These are phyloP conservation scores for Pipra filicauda DNA, from an alignment of 2,113 vertebrate genomes.

Conservation along the genomic window DNA sequence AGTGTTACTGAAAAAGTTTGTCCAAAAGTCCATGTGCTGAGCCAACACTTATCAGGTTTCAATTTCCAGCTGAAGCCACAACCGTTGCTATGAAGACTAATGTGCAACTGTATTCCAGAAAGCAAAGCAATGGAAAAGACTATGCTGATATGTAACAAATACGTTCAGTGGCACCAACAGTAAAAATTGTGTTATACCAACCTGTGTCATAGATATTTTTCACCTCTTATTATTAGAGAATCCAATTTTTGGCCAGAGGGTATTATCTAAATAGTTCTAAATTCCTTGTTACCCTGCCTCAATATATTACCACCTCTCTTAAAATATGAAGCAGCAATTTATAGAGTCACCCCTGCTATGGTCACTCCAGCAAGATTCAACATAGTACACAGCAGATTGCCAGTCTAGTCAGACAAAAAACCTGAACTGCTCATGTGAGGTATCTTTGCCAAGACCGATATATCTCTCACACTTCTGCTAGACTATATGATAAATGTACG, in stretches of 20 bases:
- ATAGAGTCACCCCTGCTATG: neutral
- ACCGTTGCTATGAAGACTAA: constrained; percentile 56
- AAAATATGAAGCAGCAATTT: neutral
- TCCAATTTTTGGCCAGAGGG: neutral
- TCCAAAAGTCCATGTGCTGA: neutral
- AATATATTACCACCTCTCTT: neutral
- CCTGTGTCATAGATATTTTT: neutral
- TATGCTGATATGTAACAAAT: neutral
- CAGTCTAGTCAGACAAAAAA: neutral
- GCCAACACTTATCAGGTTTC: constrained; percentile 56
- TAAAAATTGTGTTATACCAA: neutral
- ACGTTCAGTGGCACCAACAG: neutral
- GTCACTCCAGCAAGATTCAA: neutral
- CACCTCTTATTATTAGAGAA: neutral
- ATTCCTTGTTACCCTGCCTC: neutral
- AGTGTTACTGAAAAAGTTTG: neutral
- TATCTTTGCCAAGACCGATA: neutral
- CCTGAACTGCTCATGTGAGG: neutral
- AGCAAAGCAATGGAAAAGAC: constrained; percentile 35
- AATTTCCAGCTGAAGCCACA: constrained; percentile 46
- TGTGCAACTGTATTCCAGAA: constrained; percentile 21
- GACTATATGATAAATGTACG: fast-evolving
- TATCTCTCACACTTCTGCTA: neutral
- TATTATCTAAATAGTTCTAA: neutral
- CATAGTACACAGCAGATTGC: neutral